A percentile compares a stretch with the other conserved stretches of the same genome.
phyloP scores from a whole-genome alignment of 92 coral and sea anemone genomes.

The Montipora capitata region DNA sequence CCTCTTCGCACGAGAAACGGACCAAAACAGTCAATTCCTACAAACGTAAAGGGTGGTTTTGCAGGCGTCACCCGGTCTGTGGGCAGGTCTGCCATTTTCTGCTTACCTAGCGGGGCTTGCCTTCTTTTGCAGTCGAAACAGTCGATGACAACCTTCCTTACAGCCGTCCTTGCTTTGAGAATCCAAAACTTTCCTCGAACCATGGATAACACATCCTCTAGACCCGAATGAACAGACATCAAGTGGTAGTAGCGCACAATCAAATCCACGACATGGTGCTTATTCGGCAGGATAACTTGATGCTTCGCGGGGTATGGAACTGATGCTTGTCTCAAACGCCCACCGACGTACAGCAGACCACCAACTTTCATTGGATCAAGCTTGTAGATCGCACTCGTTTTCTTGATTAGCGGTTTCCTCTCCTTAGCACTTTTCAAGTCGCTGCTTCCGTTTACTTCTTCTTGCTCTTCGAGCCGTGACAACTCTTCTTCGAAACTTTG shows the following conservation, averaged over 20 bases:
- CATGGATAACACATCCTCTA: neutral
- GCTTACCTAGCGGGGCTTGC: slow-evolving; percentile 37
- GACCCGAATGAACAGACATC: slow-evolving; percentile 18
- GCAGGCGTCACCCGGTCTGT: slow-evolving; percentile 19
- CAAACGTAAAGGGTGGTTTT: slow-evolving; percentile 60
- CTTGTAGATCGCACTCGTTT: slow-evolving; percentile 22
- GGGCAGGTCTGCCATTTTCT: slow-evolving; percentile 77
- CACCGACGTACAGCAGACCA: slow-evolving; percentile 4
- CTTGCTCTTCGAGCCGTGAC: slow-evolving; percentile 6
- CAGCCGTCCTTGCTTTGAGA: slow-evolving; percentile 6
- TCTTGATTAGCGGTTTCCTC: neutral
- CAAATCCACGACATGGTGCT: slow-evolving; percentile 17
- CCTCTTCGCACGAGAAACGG: too few species aligned
- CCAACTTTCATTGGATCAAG: slow-evolving; percentile 15
- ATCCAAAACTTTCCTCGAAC: slow-evolving; percentile 34
- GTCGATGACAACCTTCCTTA: neutral
- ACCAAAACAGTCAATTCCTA: too few species aligned
- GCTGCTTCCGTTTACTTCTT: neutral
- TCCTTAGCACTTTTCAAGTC: neutral
- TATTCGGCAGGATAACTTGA: slow-evolving; percentile 16
- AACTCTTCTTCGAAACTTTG: slow-evolving; percentile 11
- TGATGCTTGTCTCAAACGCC: slow-evolving; percentile 30
- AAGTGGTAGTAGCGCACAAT: neutral
- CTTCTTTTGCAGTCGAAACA: slow-evolving; percentile 60
- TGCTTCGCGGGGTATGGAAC: slow-evolving; percentile 15